Evolutionary conservation across 1,140 invertebrate species (phyloP), one percentile per base, ranked within the genome.

Genomic region (Brachionus manjavacas): DNA sequence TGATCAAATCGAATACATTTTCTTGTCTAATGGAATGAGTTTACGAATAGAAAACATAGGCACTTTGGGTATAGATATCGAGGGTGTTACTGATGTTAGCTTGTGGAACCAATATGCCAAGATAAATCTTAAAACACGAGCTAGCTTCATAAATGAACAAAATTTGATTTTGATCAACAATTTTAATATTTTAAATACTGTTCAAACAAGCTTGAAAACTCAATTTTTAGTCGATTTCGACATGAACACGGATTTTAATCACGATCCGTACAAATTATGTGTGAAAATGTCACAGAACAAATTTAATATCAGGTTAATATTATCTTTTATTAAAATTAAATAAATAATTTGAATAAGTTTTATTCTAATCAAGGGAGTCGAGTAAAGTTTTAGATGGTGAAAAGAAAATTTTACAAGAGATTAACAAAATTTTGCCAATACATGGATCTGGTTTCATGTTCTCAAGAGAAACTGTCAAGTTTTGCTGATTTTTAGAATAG

Each of bases 1-100:
- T 76, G 72, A 76, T 49, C 72, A 76, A 76, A 76, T 49, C 20
- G 72, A 76, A n/a, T 76, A 49, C 46, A n/a, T 76, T 25, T 49
- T 76, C 25, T 49, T 76, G 23, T 12, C 41, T 20, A 76, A 76
- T 49, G 72, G 72, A 25, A 49, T 76, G 39, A 25, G 39, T 20
- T 8, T 76, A 4, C 11, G 43, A 25, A 46, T 76, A 2, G 20
- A 76, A 76, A 76, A 28, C n/a, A 14, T 76, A 3, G 72, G 41
- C 8, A 49, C 41, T 3, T 11, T 76, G 20, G 43, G 72, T 23
- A 49, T 76, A 12, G 31, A 76, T 49, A 25, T 76, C 1, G 20
- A 76, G 9, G 72, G 41, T 3, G 20, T 76, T 7, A 76, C 72
- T 49, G 72, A 76, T 25, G 31, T 76, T 2, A 76, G 72, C n/a